Evolutionary conservation across 2,113 vertebrate species (phyloP).

Genomic region (Oplegnathus fasciatus): DNA sequence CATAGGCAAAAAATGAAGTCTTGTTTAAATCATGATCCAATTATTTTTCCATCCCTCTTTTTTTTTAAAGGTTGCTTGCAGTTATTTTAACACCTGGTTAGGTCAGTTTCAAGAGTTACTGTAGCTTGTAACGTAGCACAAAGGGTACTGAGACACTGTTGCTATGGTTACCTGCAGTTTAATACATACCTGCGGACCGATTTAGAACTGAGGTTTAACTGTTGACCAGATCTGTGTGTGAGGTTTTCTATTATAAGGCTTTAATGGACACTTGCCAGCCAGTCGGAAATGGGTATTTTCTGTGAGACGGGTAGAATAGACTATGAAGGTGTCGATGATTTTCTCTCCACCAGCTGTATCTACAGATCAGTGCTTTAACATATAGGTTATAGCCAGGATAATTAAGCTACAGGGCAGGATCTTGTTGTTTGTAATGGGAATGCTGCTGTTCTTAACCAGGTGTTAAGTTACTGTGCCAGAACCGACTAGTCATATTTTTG

Average conservation of each 20-base stretch:
- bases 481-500: constrained; percentile 7
- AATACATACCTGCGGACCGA: background rate
- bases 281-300: background rate
- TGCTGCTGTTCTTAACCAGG: background rate
- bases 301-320: background rate
- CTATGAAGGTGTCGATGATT: background rate
- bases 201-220: constrained; percentile 4
- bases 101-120: background rate
- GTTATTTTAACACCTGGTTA: background rate
- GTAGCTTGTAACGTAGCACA: background rate
- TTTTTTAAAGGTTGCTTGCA: too few relatives aligned
- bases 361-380: background rate
- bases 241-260: background rate
- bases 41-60: background rate
- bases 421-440: background rate
- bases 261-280: background rate
- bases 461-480: constrained; percentile 2
- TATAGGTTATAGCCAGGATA: background rate
- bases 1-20: background rate
- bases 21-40: background rate
- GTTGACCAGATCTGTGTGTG: background rate
- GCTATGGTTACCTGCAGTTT: constrained; percentile 33
- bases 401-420: background rate
- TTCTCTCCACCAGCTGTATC: background rate
- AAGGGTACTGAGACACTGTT: constrained; percentile 13